A percentile compares a stretch with the other conserved stretches of the same genome.
Conservation (phyloP, 2,888 invertebrate species). For the Branchipolynoe longqiensis region DNA sequence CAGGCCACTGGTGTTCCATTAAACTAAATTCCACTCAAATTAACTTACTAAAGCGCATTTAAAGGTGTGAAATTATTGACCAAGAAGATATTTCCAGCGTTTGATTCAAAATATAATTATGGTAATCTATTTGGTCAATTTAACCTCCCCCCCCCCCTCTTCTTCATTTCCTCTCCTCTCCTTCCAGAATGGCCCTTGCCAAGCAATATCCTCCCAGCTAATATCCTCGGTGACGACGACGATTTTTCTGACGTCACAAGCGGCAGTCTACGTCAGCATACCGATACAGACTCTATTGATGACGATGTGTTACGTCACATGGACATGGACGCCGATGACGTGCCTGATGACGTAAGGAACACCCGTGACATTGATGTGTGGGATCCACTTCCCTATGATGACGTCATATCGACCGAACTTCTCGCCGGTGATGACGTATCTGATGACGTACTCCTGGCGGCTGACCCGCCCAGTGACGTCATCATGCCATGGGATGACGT, state of each 20-base stretch:
- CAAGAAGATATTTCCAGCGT: too few relatives aligned
- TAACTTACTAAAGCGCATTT: too few relatives aligned
- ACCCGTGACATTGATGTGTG: neutral
- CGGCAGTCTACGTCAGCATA: neutral
- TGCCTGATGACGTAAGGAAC: neutral
- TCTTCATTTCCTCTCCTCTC: too few relatives aligned
- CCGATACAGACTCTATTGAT: neutral
- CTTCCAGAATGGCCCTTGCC: constrained; percentile 53
- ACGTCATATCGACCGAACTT: neutral
- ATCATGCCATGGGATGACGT: neutral
- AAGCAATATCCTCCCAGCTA: neutral
- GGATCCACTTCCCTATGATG: neutral
- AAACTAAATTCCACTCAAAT: too few relatives aligned
- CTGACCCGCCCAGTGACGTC: neutral
- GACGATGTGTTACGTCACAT: constrained; percentile 12
- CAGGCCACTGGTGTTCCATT: too few relatives aligned
- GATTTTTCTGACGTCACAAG: neutral
- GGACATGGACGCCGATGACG: neutral
- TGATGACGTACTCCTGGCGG: neutral
- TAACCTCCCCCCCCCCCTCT: too few relatives aligned
- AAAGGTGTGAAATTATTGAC: too few relatives aligned
- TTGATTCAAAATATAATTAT: too few relatives aligned
- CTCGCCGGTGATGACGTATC: neutral
- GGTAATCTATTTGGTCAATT: too few relatives aligned
- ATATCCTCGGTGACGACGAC: constrained; percentile 18